Base-by-base conservation (phyloP, 2,888 invertebrate genomes). In the Eupithecia subumbrata region DNA sequence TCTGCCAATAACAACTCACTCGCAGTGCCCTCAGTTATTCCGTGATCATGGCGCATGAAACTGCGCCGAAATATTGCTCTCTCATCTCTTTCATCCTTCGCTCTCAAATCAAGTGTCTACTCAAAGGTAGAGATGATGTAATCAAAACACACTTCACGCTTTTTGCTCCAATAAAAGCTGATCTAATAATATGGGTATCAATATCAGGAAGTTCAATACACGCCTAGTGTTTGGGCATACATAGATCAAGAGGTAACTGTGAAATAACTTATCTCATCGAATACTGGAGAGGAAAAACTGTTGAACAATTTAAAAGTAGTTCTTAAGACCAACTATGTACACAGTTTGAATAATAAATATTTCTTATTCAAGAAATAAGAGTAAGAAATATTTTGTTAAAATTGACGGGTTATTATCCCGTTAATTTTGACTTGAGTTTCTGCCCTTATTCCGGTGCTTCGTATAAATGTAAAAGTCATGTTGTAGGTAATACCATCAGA, bases 181-280 rank as follows among this genome's bases (percentile, higher is more conserved):
- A 72, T 71, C 71, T 64, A 79, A 68, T 64, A 64, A 75, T 56
- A 77, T 70, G 71, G 70, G 78, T 80, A 79, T 82, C 80, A 74
- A 81, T 80, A 79, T 76, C 87, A 88, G 90, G 89, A 90, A 90
- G 85, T 82, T 73, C 72, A 82, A 85, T 85, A 81, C 80, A 77
- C 81, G 83, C 82, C 84, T 84, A 80, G 12, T 86, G 82, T 89
- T 88, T 87, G 84, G 87, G 76, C 84, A 85, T 82, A 88, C 86
- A 88, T 43, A 68, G 40, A 43, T 7, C 12, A 16, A 43, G 68
- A 68, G 43, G 40, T 45, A 64, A 4, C 34, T 30, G 34, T 2
- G 9, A 34, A 34, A 64, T 30, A 34, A 64, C 34, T 34, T 64
- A 34, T 9, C 9, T 16, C 30, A 30, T 63, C 63, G 30, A 30